Evolutionary conservation across 1,140 invertebrate species (phyloP).

Genomic region (Asobara japonica): DNA sequence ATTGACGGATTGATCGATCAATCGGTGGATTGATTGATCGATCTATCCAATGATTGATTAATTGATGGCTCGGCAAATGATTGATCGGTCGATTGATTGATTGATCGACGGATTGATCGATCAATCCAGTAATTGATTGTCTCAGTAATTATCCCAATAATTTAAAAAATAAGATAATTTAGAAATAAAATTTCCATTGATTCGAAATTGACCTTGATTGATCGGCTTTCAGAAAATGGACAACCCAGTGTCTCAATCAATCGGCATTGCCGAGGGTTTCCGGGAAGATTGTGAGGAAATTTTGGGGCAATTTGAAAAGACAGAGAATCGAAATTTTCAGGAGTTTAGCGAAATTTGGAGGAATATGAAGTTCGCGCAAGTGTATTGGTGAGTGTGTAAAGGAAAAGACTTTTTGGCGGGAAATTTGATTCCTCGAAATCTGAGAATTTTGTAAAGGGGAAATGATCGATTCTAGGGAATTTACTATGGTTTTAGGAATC

Average conservation of each 20-base stretch:
- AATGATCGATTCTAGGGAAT: constrained; percentile 22
- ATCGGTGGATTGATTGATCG: too few relatives aligned
- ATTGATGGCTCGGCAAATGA: too few relatives aligned
- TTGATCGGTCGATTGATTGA: too few relatives aligned
- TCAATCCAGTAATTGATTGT: too few relatives aligned
- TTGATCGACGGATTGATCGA: too few relatives aligned
- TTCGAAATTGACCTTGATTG: background rate
- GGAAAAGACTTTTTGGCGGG: background rate
- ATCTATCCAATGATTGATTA: too few relatives aligned
- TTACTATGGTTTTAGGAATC: constrained; percentile 43
- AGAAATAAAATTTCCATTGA: too few relatives aligned
- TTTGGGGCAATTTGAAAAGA: constrained; percentile 48
- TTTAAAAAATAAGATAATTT: too few relatives aligned
- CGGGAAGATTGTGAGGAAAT: constrained; percentile 53
- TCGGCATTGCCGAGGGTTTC: constrained; percentile 44
- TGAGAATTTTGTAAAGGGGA: constrained; percentile 6
- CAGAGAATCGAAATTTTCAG: constrained; percentile 50
- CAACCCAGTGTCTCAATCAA: background rate
- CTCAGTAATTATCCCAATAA: too few relatives aligned
- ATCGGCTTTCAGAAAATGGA: too few relatives aligned
- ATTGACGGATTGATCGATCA: too few relatives aligned
- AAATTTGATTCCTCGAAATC: background rate
- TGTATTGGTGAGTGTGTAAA: constrained; percentile 55
- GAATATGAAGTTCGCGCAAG: constrained; percentile 56
- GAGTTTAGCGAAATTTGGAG: constrained; percentile 56